Conservation (phyloP, 2,113 vertebrate genomes). For the Xenopus tropicalis region DNA sequence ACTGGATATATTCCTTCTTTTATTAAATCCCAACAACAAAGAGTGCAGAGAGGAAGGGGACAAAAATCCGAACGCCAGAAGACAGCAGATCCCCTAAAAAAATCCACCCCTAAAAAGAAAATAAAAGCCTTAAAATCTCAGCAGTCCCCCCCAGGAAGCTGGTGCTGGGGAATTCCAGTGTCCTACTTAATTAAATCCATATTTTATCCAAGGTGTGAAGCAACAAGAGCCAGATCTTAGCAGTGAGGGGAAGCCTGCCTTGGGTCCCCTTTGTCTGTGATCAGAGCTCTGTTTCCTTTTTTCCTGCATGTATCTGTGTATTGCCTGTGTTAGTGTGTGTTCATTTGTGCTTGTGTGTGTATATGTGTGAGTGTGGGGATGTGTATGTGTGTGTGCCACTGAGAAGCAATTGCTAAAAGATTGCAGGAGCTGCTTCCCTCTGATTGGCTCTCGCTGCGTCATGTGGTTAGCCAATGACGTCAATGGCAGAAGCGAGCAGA, state of each 20-base stretch:
- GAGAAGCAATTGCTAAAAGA: constrained; percentile 57
- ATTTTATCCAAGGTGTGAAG: not conserved
- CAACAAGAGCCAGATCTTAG: not conserved
- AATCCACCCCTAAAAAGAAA: constrained; percentile 42
- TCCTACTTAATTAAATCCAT: constrained; percentile 28
- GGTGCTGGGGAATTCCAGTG: constrained; percentile 6
- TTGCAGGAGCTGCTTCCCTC: constrained; percentile 47
- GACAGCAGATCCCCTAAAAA: not conserved
- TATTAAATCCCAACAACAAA: constrained; percentile 44
- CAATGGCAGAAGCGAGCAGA: constrained; percentile 76
- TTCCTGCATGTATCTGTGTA: constrained; percentile 29
- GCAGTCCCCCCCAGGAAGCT: not conserved
- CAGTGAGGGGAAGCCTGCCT: not conserved
- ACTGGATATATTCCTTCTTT: not conserved
- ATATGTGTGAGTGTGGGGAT: not conserved
- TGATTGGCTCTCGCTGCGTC: constrained; percentile 65
- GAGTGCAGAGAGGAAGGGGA: constrained; percentile 42
- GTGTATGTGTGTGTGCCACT: constrained; percentile 30
- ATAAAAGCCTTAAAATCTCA: not conserved
- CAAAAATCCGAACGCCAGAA: too few species aligned
- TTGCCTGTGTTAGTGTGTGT: not conserved
- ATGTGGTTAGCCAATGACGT: constrained; percentile 74
- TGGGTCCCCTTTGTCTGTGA: not conserved
- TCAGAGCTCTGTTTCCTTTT: constrained; percentile 6
- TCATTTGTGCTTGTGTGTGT: constrained; percentile 1